phyloP scores from a whole-genome alignment of 2,113 vertebrate genomes.

The Propithecus coquereli region DNA sequence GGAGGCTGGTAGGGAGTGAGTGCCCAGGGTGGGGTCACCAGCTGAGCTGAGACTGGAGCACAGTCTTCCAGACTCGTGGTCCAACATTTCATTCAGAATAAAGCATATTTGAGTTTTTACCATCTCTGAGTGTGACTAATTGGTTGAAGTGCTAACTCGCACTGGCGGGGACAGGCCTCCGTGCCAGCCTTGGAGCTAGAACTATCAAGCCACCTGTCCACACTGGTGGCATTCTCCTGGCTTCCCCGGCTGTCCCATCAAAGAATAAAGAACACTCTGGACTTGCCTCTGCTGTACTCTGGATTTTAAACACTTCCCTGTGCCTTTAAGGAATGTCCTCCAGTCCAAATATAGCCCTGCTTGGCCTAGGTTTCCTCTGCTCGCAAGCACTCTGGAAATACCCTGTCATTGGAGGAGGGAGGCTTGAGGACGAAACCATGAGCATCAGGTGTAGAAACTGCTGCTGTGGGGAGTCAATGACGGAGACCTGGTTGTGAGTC shows the following conservation, averaged over 20 bases:
- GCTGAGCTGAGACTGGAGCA: not conserved
- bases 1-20: not conserved
- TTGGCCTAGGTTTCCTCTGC: not conserved
- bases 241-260: not conserved
- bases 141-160: no score
- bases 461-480: not conserved
- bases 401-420: not conserved
- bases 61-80: not conserved
- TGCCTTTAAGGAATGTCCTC: not conserved
- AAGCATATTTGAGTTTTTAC: not conserved
- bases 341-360: not conserved
- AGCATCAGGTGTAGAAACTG: not conserved
- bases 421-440: not conserved
- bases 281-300: not conserved
- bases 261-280: not conserved
- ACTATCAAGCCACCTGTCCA: not conserved
- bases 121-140: not conserved
- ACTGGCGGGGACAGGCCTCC: not conserved
- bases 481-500: not conserved
- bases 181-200: rapidly evolving
- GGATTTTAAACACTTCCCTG: not conserved
- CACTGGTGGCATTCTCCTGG: not conserved
- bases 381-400: not conserved
- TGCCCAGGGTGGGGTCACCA: not conserved
- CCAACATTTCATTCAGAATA: not conserved